A percentile compares a stretch with the other conserved stretches of the same genome.
These are phyloP conservation scores for Neodiprion lecontei DNA, from an alignment of 1,140 invertebrate species.

Conservation along the genomic window DNA sequence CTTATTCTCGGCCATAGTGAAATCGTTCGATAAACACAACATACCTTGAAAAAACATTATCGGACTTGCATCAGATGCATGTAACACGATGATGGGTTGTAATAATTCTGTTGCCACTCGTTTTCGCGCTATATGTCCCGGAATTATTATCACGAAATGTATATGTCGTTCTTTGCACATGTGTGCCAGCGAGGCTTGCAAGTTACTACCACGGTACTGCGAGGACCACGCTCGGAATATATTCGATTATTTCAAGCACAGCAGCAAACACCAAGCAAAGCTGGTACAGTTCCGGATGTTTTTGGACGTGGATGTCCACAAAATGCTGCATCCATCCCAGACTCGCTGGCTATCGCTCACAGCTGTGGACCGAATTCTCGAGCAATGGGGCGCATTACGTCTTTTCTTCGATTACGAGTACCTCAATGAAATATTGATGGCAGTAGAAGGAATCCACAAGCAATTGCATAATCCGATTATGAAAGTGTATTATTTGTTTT, in stretches of 20 bases:
- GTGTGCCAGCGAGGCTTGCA: conserved; percentile 45
- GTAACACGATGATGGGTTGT: no score
- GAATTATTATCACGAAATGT: conserved; percentile 49
- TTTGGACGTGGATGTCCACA: conserved; percentile 26
- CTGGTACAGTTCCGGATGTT: conserved; percentile 33
- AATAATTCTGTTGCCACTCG: no score
- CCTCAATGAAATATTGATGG: neutral
- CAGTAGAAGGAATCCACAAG: no score
- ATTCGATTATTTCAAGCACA: conserved; percentile 44
- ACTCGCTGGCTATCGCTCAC: conserved; percentile 32
- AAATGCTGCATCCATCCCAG: conserved; percentile 27
- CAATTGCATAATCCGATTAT: conserved; percentile 29
- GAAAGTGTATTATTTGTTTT: conserved; percentile 26
- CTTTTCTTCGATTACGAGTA: conserved; percentile 18
- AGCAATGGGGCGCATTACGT: conserved; percentile 28
- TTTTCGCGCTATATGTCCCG: conserved; percentile 31
- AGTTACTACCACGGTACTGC: conserved; percentile 41
- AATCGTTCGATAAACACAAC: conserved; percentile 23
- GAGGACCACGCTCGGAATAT: conserved; percentile 45
- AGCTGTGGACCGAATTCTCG: conserved; percentile 28
- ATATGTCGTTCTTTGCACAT: conserved; percentile 50
- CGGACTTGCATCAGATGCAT: no score
- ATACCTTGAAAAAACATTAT: no score
- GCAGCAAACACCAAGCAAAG: conserved; percentile 41
- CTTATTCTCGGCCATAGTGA: conserved; percentile 38